Percentiles rank a stretch among this genome's conserved stretches.
Evolutionary conservation across 2,113 vertebrate genomes (phyloP).

Genomic region (Tychaedon coryphoeus): DNA sequence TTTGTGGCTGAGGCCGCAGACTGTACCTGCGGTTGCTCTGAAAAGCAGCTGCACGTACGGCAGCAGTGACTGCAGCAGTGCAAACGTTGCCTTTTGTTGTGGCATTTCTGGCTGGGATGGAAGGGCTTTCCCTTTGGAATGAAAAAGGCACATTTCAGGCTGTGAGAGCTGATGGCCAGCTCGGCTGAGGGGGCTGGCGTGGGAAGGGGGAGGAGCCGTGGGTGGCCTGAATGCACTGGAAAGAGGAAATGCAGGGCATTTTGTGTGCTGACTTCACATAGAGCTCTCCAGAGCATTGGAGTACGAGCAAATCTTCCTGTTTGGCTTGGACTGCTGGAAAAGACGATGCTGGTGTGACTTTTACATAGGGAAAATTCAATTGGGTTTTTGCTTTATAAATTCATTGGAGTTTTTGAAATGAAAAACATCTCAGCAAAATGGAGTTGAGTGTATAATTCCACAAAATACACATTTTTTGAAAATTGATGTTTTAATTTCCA

Average conservation of each 20-base stretch:
- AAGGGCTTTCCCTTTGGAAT: neutral
- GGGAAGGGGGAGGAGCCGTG: accelerated
- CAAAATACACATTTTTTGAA: neutral
- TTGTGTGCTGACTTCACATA: neutral
- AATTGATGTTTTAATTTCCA: neutral
- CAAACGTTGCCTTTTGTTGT: accelerated
- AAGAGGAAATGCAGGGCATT: neutral
- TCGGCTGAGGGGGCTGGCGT: accelerated
- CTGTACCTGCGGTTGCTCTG: neutral
- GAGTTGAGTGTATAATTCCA: neutral
- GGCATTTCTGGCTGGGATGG: neutral
- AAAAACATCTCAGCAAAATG: neutral
- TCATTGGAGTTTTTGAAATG: neutral
- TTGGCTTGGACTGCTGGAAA: neutral
- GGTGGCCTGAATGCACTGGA: neutral
- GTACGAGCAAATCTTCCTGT: neutral
- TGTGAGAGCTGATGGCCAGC: too few relatives aligned
- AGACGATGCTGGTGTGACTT: neutral
- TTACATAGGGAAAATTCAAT: neutral
- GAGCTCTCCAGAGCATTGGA: neutral
- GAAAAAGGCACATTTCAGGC: neutral
- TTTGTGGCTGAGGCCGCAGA: neutral
- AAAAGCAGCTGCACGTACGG: neutral
- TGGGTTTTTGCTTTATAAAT: neutral
- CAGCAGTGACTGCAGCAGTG: neutral